Evolutionary conservation across 2,888 invertebrate genomes (phyloP).

Genomic region (Neoitamus cyanurus): DNA sequence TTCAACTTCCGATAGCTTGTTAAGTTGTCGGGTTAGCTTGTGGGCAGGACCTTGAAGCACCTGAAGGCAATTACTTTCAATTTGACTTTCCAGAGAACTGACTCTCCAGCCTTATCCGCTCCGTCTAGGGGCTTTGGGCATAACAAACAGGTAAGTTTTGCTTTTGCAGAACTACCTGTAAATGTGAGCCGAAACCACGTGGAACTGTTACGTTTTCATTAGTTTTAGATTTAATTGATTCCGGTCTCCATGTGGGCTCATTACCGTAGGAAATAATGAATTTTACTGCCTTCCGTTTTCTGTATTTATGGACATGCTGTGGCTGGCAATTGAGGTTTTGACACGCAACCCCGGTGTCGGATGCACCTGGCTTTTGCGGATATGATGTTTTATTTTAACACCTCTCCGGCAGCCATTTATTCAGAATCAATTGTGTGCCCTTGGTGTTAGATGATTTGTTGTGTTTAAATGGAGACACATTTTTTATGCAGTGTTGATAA

Average conservation of each 20-base stretch:
- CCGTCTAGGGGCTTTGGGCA: neutral
- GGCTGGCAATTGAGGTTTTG: neutral
- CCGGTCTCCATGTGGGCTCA: constrained; percentile 22
- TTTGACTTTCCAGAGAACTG: neutral
- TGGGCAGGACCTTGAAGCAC: neutral
- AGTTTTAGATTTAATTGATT: constrained; percentile 36
- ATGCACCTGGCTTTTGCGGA: neutral
- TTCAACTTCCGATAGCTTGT: constrained; percentile 21
- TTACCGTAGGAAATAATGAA: constrained; percentile 30
- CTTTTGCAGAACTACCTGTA: neutral
- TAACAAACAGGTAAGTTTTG: neutral
- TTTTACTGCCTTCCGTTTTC: constrained; percentile 30
- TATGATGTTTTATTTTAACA: neutral
- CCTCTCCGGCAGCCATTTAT: neutral
- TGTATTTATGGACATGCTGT: neutral
- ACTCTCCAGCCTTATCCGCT: neutral
- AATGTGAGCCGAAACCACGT: neutral
- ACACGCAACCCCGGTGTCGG: neutral
- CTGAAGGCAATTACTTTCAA: constrained; percentile 31
- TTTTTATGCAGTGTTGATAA: neutral
- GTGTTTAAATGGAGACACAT: neutral
- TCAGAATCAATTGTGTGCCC: neutral
- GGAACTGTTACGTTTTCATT: constrained; percentile 29
- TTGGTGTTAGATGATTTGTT: neutral
- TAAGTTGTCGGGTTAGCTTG: constrained; percentile 2